A percentile compares a stretch with the other conserved stretches of the same genome.
These are phyloP conservation scores for Anolis carolinensis DNA, from an alignment of 2,113 vertebrate species.

Conservation along the genomic window DNA sequence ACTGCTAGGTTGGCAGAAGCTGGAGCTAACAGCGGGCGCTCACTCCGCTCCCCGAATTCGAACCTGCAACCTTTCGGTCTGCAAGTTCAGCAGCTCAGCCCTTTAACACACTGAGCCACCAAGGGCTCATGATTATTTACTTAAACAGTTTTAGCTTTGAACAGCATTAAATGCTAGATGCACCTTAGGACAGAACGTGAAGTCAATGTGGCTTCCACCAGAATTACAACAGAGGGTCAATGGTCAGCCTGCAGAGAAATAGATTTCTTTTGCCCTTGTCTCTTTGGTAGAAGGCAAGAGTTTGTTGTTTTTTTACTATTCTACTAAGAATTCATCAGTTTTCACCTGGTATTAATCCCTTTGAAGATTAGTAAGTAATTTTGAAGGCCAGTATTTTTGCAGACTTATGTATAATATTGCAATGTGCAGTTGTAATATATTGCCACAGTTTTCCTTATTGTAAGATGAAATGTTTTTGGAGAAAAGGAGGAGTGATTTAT, in stretches of 20 bases:
- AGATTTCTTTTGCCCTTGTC: not conserved
- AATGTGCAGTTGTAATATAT: not conserved
- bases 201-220: not conserved
- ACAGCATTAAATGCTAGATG: no score
- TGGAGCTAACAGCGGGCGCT: no score
- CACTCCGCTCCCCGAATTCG: no score
- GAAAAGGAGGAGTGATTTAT: not conserved
- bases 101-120: no score
- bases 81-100: no score
- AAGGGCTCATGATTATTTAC: no score
- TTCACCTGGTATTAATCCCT: not conserved
- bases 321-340: not conserved
- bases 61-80: no score
- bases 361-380: not conserved
- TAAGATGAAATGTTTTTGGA: rapidly evolving
- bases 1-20: no score
- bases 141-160: no score
- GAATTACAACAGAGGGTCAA: not conserved
- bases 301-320: not conserved
- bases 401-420: not conserved
- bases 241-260: not conserved
- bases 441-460: not conserved
- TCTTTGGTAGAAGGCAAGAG: not conserved
- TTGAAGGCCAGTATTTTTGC: not conserved
- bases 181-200: no score